Evolutionary conservation across 1,140 invertebrate species (phyloP), one percentile per base, ranked within the genome.

Genomic region (Amyelois transitella): DNA sequence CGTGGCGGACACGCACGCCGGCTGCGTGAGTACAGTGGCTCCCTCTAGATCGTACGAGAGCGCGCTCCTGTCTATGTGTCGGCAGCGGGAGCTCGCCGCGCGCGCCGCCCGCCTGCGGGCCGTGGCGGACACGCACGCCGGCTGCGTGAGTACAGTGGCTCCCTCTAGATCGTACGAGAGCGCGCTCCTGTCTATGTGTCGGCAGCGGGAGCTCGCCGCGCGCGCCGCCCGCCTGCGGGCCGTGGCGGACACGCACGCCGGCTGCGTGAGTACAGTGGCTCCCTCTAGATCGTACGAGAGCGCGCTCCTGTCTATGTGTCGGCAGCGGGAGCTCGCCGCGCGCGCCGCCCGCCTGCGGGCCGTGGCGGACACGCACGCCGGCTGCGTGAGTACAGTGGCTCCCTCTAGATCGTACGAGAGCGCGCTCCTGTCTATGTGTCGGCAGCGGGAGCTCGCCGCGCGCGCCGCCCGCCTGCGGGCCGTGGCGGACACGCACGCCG

Each of bases 51-150:
- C 45, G 77, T 88, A 48, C 71, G 67, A 45, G 69, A 76, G 43
- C 59, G 64, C 19, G 60, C n/a, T n/a, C 22, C 22, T 24, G 22
- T 24, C 4, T 24, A 8, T 5, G 22, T 43, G 38, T 17, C 12
- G 38, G 22, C 90, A 89, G 78, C 81, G 84, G 50, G 88, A 89
- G 55, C 88, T 89, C 43, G 77, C 79, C 59, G 86, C 89, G 57
- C 65, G 90, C 6, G 66, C 81, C 25, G 76, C 73, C 38, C 65
- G 86, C 24, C 69, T 90, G 12, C 81, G 86, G 62, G 89, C 90
- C 48, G 77, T 88, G 49, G 72, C 69, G 45, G 69, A 72, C 38
- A 77, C 72, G 49, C 73, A 76, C 45, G 57, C 62, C 19, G 59
- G 66, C 19, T 67, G 67, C 53, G 75, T 77, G 20, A 72, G 62